A percentile compares a stretch with the other conserved stretches of the same genome.
Evolutionary conservation across 2,888 invertebrate species (phyloP).

Genomic region (Capitulum mitella): DNA sequence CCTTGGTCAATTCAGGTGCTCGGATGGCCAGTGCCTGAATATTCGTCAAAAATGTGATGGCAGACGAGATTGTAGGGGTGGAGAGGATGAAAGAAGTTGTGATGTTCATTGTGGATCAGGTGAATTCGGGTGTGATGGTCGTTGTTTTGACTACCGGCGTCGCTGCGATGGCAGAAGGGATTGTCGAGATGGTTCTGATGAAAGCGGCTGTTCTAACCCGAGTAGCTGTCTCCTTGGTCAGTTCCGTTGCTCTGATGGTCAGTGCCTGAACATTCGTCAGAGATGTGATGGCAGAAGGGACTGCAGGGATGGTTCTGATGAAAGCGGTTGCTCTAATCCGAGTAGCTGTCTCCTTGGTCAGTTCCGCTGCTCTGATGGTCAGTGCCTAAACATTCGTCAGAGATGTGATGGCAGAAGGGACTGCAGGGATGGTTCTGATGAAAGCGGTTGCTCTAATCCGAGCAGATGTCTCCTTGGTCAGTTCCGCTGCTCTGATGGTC

Average conservation of each 20-base stretch:
- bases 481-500: not conserved
- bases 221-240: not conserved
- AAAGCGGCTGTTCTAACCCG: not conserved
- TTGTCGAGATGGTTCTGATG: not conserved
- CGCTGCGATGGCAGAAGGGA: not conserved
- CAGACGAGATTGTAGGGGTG: too few relatives aligned
- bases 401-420: not conserved
- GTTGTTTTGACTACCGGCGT: too few relatives aligned
- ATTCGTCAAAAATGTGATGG: not conserved
- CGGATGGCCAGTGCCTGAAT: not conserved
- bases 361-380: not conserved
- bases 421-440: conserved; percentile 8
- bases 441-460: not conserved
- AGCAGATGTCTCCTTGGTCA: not conserved
- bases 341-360: not conserved
- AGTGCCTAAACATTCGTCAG: not conserved
- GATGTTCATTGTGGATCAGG: too few relatives aligned
- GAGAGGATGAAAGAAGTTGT: too few relatives aligned
- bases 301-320: not conserved
- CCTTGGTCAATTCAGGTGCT: not conserved
- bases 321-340: not conserved
- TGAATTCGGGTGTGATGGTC: too few relatives aligned
- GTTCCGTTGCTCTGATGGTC: not conserved
- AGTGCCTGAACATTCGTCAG: not conserved
- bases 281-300: not conserved